Evolutionary conservation across 2,888 invertebrate genomes (phyloP).

Genomic region (Odontomyia ornata): DNA sequence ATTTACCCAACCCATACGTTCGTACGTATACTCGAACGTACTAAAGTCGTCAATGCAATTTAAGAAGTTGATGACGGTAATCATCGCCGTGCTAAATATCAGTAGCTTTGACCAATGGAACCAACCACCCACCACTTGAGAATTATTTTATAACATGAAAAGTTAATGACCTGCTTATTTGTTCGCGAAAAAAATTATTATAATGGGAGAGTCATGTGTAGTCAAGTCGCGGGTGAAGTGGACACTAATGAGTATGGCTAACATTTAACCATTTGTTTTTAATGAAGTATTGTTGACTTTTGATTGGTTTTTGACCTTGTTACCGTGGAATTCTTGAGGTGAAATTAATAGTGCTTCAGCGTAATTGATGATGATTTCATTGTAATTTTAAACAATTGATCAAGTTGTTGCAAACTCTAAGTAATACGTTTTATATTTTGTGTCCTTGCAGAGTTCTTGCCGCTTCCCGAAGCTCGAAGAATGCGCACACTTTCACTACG

Average conservation of each 20-base stretch:
- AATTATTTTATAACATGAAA: not conserved
- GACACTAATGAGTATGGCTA: too few relatives aligned
- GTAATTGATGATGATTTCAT: too few relatives aligned
- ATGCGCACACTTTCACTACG: constrained; percentile 98
- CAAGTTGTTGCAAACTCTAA: too few relatives aligned
- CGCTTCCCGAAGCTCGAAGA: constrained; percentile 91
- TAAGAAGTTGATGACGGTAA: not conserved
- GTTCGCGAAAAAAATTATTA: not conserved
- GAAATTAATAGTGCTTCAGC: too few relatives aligned
- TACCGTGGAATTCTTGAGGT: too few relatives aligned
- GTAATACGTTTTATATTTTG: not conserved
- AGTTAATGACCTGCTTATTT: constrained; percentile 8
- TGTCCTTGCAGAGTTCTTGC: constrained; percentile 59
- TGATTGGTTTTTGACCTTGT: too few relatives aligned
- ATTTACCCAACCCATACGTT: not conserved
- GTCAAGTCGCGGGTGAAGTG: too few relatives aligned
- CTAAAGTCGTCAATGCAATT: not conserved
- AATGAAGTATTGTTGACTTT: too few relatives aligned
- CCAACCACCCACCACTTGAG: not conserved
- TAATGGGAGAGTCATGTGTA: too few relatives aligned
- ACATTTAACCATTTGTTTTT: too few relatives aligned
- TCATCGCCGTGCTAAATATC: not conserved
- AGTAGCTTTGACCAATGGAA: not conserved
- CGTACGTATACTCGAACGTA: too few relatives aligned
- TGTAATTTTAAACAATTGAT: too few relatives aligned